A percentile compares a stretch with the other conserved stretches of the same genome.
These are phyloP conservation scores for Andrena bucephala DNA, from an alignment of 2,888 invertebrate species.

Conservation along the genomic window DNA sequence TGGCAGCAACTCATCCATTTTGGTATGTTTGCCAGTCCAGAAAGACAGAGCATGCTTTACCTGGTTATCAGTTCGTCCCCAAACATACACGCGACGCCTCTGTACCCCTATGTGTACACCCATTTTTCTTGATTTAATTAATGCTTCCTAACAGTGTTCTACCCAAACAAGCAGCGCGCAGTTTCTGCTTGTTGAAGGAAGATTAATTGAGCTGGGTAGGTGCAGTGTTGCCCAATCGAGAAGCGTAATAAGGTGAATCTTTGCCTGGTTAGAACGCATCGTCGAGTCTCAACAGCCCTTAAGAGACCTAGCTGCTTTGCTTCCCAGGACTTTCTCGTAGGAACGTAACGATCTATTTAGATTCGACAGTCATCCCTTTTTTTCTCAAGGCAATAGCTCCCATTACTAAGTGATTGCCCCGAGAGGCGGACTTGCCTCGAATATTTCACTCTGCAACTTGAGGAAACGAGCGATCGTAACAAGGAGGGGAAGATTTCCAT, in stretches of 20 bases:
- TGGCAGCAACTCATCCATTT: not conserved
- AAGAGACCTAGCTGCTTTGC: not conserved
- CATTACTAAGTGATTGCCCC: not conserved
- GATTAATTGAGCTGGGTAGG: not conserved
- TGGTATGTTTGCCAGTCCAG: not conserved
- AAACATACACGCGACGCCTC: not conserved
- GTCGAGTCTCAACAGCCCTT: not conserved
- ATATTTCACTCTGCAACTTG: constrained; percentile 8
- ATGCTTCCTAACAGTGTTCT: not conserved
- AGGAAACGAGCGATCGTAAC: constrained; percentile 14
- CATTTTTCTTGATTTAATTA: constrained; percentile 25
- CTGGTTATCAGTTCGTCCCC: constrained; percentile 19
- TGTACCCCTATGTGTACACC: not conserved
- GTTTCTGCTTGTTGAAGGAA: not conserved
- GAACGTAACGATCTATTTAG: not conserved
- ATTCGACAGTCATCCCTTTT: not conserved
- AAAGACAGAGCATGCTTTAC: not conserved
- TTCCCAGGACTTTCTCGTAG: not conserved
- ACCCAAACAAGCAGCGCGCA: not conserved
- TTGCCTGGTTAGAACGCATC: not conserved
- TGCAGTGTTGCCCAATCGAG: not conserved
- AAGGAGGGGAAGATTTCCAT: constrained; percentile 22
- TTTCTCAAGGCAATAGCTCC: not conserved
- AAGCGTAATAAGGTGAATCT: not conserved
- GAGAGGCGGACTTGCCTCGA: constrained; percentile 14